Percentiles rank a stretch among this genome's conserved stretches.
Conservation (phyloP, 2,113 vertebrate species). For the Xenopus laevis region DNA sequence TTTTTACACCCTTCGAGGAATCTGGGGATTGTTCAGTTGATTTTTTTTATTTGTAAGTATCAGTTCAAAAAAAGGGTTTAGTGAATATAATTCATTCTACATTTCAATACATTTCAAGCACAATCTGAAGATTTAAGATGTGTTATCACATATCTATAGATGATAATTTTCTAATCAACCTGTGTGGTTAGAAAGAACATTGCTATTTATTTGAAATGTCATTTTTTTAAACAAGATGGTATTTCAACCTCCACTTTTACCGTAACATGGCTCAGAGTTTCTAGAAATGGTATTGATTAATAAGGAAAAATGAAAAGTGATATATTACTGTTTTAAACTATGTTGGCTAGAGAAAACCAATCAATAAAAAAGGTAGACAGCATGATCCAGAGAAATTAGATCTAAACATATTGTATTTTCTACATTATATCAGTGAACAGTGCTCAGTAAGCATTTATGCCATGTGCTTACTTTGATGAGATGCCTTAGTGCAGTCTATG, state of each 20-base stretch:
- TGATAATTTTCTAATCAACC: too few relatives aligned
- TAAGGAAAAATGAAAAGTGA: slow-evolving; percentile 38
- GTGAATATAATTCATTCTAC: too few relatives aligned
- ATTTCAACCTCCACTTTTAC: slow-evolving; percentile 36
- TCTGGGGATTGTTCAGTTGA: too few relatives aligned
- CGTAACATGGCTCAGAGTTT: slow-evolving; percentile 36
- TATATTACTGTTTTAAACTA: slow-evolving; percentile 43
- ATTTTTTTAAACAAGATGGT: slow-evolving; percentile 10
- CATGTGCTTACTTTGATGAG: slow-evolving; percentile 21
- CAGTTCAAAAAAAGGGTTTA: too few relatives aligned
- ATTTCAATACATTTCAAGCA: too few relatives aligned
- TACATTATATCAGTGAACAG: slow-evolving; percentile 28
- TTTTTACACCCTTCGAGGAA: too few relatives aligned
- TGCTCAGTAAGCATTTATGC: slow-evolving; percentile 34
- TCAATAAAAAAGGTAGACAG: slow-evolving; percentile 41
- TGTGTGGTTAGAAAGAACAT: too few relatives aligned
- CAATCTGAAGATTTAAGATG: too few relatives aligned
- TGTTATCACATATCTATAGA: too few relatives aligned
- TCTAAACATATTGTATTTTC: slow-evolving; percentile 30
- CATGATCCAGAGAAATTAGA: slow-evolving; percentile 37
- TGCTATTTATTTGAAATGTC: not conserved
- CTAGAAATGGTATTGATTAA: slow-evolving; percentile 39
- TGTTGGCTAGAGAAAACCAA: slow-evolving; percentile 34
- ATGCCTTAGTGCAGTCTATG: not conserved
- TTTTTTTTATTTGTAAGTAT: too few relatives aligned